A percentile compares a stretch with the other conserved stretches of the same genome.
Evolutionary conservation across 1,140 invertebrate species (phyloP).

Genomic region (Camponotus pennsylvanicus): DNA sequence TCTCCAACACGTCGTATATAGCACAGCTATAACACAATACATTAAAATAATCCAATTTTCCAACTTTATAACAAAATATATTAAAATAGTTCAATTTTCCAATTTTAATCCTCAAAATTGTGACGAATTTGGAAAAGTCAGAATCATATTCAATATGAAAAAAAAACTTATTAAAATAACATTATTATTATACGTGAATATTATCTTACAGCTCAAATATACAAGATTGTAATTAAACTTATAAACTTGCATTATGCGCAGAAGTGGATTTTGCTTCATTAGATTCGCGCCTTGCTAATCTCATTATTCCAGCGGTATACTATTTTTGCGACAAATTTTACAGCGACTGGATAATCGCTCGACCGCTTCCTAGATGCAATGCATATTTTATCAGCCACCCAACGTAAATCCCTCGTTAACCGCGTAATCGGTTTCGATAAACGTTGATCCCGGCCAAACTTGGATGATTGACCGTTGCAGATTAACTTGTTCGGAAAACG

Average conservation of each 20-base stretch:
- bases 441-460: slow-evolving; percentile 2
- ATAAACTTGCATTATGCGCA: not conserved
- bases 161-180: no score
- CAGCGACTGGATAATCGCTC: not conserved
- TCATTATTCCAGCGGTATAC: not conserved
- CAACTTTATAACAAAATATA: no score
- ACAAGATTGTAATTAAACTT: slow-evolving; percentile 8
- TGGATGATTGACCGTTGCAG: not conserved
- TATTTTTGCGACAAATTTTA: slow-evolving; percentile 17
- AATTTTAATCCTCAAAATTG: no score
- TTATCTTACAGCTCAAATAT: not conserved
- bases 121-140: no score
- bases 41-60: no score
- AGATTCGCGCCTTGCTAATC: slow-evolving; percentile 11
- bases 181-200: no score
- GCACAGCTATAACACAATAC: no score
- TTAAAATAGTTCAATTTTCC: no score
- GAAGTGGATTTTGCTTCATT: slow-evolving; percentile 21
- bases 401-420: slow-evolving; percentile 40
- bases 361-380: slow-evolving; percentile 13
- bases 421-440: slow-evolving; percentile 17
- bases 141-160: no score
- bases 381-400: slow-evolving; percentile 32
- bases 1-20: no score
- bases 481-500: slow-evolving; percentile 11